A percentile compares a stretch with the other conserved stretches of the same genome.
Evolutionary conservation across 2,797 vertebrate genomes (phyloP).

Genomic region (Dryobates pubescens): DNA sequence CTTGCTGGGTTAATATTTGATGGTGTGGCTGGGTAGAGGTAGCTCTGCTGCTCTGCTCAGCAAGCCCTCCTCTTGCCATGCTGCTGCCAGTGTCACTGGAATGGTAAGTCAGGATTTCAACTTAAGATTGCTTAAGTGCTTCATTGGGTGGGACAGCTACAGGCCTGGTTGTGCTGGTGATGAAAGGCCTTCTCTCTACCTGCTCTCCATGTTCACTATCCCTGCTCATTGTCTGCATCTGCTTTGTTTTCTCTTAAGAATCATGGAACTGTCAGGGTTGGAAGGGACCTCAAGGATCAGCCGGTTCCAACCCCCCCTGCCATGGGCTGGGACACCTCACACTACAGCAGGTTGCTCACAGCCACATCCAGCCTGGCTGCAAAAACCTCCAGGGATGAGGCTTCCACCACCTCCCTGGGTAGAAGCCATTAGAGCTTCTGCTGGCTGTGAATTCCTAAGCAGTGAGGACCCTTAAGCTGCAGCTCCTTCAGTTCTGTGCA

Average conservation of each 20-base stretch:
- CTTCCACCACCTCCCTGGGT: too few relatives aligned
- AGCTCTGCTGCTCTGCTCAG: not conserved
- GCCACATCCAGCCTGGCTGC: too few relatives aligned
- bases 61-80: not conserved
- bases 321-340: too few relatives aligned
- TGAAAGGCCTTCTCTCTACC: not conserved
- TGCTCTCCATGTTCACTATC: not conserved
- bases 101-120: slow-evolving; percentile 37
- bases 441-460: not conserved
- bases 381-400: too few relatives aligned
- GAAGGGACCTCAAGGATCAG: too few relatives aligned
- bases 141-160: not conserved
- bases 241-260: not conserved
- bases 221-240: not conserved
- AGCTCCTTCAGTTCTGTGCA: not conserved
- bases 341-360: too few relatives aligned
- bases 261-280: too few relatives aligned
- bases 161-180: not conserved
- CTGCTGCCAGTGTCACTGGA: not conserved
- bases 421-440: not conserved
- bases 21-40: accelerated
- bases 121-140: not conserved
- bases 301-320: too few relatives aligned
- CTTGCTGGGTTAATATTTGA: slow-evolving; percentile 54
- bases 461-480: not conserved